Evolutionary conservation across 2,888 invertebrate species (phyloP), one percentile per base, ranked within the genome.

Genomic region (Thymelicus acteon): DNA sequence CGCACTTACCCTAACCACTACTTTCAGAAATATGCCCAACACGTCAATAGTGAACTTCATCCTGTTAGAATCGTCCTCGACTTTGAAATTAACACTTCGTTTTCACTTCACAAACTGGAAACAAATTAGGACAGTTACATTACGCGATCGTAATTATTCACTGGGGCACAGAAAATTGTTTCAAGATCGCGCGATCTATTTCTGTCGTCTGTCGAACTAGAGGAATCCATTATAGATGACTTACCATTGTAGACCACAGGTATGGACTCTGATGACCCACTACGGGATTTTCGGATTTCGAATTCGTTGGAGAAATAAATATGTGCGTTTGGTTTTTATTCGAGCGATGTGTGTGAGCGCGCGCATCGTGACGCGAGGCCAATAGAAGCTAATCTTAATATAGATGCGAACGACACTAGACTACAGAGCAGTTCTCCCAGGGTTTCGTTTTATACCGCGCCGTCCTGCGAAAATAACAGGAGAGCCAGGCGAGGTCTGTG

Each of bases 41-140:
- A 94, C 94, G 72, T 94, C 94, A 63, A 94, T 85, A 0, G 93
- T 90, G 81, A 94, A 94, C 89, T 94, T 94, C 94, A 94, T 94
- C 75, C 87, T 90, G 87, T 13, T 72, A 72, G 64, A 73, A 57
- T 73, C 72, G 74, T 75, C 72, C 77, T 74, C 74, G 74, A 79
- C 78, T 80, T 78, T 79, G 75, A 80, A 82, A 78, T 77, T 78
- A 75, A 75, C 89, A 90, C 88, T 84, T 82, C 78, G 76, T 78
- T 81, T 78, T 87, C 89, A 91, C 88, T 86, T 89, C 83, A 84
- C 80, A 72, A 77, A 88, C 91, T 92, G 92, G 81, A 90, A 91
- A 81, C 75, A 79, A 80, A 84, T 86, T 82, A 83, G 67, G 75
- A 74, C 69, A 47, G 39, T 60, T 40, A 60, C 61, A 57, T 64